A percentile compares a stretch with the other conserved stretches of the same genome.
phyloP scores from a whole-genome alignment of 1,140 invertebrate genomes.

The Euglossa dilemma region DNA sequence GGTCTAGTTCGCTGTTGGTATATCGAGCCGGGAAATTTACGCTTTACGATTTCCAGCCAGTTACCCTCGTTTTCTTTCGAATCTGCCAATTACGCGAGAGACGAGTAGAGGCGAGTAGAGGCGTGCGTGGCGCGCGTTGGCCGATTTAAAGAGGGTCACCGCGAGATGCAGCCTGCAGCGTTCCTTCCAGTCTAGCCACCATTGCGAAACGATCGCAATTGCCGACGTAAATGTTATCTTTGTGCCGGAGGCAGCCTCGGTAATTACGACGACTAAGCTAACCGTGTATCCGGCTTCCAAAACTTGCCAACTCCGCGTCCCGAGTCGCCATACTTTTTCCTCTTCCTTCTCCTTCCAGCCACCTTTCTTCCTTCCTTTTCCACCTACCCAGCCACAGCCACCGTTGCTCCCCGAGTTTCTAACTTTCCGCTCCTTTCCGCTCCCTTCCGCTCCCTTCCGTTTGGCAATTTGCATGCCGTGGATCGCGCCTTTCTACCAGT shows the following conservation, averaged over 20 bases:
- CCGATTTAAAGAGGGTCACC: neutral
- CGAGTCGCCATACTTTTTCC: constrained; percentile 9
- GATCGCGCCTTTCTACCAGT: neutral
- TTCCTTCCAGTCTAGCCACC: neutral
- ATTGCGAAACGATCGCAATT: constrained; percentile 6
- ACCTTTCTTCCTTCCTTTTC: neutral
- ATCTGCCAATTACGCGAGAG: no score
- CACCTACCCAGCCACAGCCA: neutral
- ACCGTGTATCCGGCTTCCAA: constrained; percentile 4
- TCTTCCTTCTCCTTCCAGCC: neutral
- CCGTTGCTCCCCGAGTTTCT: neutral
- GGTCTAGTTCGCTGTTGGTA: neutral
- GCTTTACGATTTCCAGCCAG: neutral
- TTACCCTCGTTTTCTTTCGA: neutral
- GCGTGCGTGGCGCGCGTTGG: no score
- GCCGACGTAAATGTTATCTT: constrained; percentile 14
- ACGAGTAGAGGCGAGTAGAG: no score
- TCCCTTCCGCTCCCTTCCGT: no score
- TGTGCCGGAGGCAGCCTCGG: neutral
- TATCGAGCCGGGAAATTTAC: constrained; percentile 1
- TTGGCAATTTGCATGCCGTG: neutral
- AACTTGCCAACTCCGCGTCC: constrained; percentile 11
- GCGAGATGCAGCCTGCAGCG: neutral
- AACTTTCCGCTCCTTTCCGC: neutral
- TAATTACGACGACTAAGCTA: constrained; percentile 25